phyloP scores from a whole-genome alignment of 2,888 invertebrate species.

The Agrotis puta region DNA sequence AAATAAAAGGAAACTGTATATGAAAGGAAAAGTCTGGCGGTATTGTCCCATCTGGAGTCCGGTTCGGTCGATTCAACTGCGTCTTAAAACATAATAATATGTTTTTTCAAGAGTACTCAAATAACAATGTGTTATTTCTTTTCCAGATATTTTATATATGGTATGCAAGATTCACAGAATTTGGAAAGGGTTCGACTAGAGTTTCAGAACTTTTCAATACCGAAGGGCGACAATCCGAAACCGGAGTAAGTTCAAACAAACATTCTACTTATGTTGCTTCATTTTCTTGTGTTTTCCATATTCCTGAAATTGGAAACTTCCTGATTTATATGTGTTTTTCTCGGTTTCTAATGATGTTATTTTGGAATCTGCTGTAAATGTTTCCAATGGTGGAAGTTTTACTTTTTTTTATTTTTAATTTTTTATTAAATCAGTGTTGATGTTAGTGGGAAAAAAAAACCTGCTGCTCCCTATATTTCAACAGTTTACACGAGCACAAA shows the following conservation, averaged over 20 bases:
- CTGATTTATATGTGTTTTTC: slow-evolving; percentile 3
- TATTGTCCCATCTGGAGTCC: too few species aligned
- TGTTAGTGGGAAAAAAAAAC: too few species aligned
- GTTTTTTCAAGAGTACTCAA: background rate
- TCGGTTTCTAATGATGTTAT: background rate
- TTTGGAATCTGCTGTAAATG: too few species aligned
- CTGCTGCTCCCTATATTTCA: too few species aligned
- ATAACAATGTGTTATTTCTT: background rate
- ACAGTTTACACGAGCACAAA: too few species aligned
- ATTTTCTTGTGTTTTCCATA: background rate
- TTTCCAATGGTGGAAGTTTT: too few species aligned
- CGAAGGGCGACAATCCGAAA: slow-evolving; percentile 93
- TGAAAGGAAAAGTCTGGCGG: too few species aligned
- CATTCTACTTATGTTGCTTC: background rate
- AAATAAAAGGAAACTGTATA: too few species aligned
- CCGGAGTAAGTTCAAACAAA: slow-evolving; percentile 93
- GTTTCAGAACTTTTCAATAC: slow-evolving; percentile 97
- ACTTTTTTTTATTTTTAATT: too few species aligned
- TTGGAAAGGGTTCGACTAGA: slow-evolving; percentile 97
- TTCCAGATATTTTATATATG: slow-evolving; percentile 98
- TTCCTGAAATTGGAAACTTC: background rate
- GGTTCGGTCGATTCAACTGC: too few species aligned
- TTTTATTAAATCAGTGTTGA: too few species aligned
- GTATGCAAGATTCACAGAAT: slow-evolving; percentile 99
- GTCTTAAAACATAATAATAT: background rate